Evolutionary conservation across 1,140 invertebrate genomes (phyloP).

Genomic region (Olivierus martensii): DNA sequence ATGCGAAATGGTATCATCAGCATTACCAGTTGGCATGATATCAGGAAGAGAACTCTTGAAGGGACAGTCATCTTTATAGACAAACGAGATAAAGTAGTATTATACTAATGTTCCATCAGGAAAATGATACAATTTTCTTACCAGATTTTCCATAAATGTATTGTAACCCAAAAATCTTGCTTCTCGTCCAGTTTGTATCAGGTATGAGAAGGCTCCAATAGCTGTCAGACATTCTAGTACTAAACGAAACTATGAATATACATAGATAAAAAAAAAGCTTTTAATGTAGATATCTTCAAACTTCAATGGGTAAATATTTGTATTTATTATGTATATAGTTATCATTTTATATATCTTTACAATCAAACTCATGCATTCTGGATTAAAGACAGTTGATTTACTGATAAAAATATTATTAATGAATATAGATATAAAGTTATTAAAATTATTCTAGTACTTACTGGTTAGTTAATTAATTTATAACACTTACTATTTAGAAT

Average conservation of each 20-base stretch:
- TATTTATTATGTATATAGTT: too few species aligned
- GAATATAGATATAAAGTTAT: too few species aligned
- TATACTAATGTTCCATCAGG: background rate
- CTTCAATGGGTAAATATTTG: background rate
- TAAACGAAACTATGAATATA: conserved; percentile 13
- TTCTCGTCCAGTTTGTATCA: conserved; percentile 63
- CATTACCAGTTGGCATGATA: conserved; percentile 76
- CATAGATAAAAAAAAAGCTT: too few species aligned
- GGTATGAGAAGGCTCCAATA: conserved; percentile 60
- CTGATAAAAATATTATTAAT: too few species aligned
- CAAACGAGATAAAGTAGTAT: background rate
- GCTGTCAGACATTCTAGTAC: conserved; percentile 29
- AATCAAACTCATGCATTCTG: too few species aligned
- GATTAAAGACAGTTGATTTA: too few species aligned
- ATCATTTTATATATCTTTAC: too few species aligned
- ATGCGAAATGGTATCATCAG: conserved; percentile 67
- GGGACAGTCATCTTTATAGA: conserved; percentile 66
- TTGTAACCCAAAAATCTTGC: conserved; percentile 65
- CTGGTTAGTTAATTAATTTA: too few species aligned
- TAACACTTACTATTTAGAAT: too few species aligned
- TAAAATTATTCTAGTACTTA: too few species aligned
- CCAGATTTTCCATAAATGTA: conserved; percentile 84
- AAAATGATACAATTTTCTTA: conserved; percentile 29
- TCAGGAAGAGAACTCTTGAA: conserved; percentile 80
- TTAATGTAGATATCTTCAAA: too few species aligned